Evolutionary conservation across 2,888 invertebrate genomes (phyloP).

Genomic region (Nebria salina): DNA sequence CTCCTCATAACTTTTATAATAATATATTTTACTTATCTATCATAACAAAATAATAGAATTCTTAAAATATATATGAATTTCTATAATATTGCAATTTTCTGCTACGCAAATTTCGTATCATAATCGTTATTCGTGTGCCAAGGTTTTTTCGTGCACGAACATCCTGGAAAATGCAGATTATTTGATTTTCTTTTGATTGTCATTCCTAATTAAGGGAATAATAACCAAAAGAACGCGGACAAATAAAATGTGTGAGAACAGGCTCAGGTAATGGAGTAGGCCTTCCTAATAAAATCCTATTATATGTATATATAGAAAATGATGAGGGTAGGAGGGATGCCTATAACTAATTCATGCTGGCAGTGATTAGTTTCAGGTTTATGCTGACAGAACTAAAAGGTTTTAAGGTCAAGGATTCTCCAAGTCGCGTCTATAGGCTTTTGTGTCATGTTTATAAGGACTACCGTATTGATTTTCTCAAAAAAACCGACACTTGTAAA

Average conservation of each 20-base stretch:
- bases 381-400: conserved; percentile 33
- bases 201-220: not conserved
- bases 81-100: too few species aligned
- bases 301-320: not conserved
- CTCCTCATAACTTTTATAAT: too few species aligned
- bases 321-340: not conserved
- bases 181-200: not conserved
- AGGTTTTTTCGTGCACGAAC: not conserved
- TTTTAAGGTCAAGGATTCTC: conserved; percentile 44
- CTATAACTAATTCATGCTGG: conserved; percentile 25
- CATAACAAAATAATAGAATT: too few species aligned
- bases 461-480: not conserved
- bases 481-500: not conserved
- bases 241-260: not conserved
- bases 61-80: too few species aligned
- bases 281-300: not conserved
- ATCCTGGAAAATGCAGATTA: not conserved
- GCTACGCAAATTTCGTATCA: not conserved
- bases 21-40: too few species aligned
- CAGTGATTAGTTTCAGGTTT: conserved; percentile 23
- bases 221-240: not conserved
- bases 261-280: not conserved
- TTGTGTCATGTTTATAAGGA: not conserved
- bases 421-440: not conserved
- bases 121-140: not conserved